phyloP scores from a whole-genome alignment of 2,888 invertebrate genomes.

The Agrochola macilenta region DNA sequence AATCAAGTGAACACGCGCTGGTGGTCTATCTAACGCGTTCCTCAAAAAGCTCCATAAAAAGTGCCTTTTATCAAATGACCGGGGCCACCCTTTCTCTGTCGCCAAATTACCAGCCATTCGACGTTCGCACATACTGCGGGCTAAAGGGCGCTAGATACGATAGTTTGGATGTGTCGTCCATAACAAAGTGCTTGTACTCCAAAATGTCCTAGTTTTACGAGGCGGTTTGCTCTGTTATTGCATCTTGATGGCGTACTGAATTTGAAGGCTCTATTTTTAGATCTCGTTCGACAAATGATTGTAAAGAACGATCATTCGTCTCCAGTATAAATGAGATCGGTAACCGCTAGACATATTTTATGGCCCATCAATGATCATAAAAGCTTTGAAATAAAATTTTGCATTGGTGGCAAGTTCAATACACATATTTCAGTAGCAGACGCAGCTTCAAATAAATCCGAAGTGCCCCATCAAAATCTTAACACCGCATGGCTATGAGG shows the following conservation, averaged over 20 bases:
- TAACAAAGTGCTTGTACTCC: slow-evolving; percentile 60
- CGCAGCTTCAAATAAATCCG: background rate
- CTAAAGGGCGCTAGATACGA: slow-evolving; percentile 66
- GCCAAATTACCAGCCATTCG: slow-evolving; percentile 82
- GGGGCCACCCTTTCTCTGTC: slow-evolving; percentile 84
- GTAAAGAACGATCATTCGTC: slow-evolving; percentile 2
- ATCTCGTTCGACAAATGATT: slow-evolving; percentile 19
- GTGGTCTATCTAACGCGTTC: slow-evolving; percentile 62
- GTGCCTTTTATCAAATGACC: slow-evolving; percentile 77
- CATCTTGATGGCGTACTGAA: slow-evolving; percentile 46
- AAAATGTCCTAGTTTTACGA: slow-evolving; percentile 58
- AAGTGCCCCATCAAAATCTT: slow-evolving; percentile 19
- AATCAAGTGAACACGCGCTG: slow-evolving; percentile 49
- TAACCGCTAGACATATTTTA: slow-evolving; percentile 21
- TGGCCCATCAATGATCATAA: slow-evolving; percentile 9
- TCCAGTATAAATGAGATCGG: slow-evolving; percentile 8
- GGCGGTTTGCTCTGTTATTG: slow-evolving; percentile 59
- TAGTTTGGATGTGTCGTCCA: slow-evolving; percentile 56
- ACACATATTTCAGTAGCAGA: slow-evolving; percentile 11
- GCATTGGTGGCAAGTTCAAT: background rate
- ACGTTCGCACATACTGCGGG: slow-evolving; percentile 70
- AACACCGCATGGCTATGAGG: slow-evolving; percentile 5
- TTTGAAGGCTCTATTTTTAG: slow-evolving; percentile 29
- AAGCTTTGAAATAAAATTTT: slow-evolving; percentile 25
- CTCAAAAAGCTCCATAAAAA: slow-evolving; percentile 79